Base-by-base conservation (phyloP, 2,888 invertebrate species). In the Hydroisotoma schaefferi region DNA sequence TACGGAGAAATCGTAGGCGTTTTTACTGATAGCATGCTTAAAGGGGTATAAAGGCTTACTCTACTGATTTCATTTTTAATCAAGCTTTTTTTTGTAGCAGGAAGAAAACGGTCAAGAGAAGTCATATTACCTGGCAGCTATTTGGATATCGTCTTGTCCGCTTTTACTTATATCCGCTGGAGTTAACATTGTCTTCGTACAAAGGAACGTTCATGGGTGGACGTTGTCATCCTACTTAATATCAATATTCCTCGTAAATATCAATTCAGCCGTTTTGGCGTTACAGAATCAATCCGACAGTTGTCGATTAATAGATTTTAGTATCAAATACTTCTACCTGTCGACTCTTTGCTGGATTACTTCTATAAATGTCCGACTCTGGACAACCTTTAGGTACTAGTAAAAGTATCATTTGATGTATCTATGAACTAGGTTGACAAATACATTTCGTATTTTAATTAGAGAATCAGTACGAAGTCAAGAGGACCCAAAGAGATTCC, bases 161-260 rank as follows among this genome's bases (percentile, higher is more conserved):
- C 58, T 66, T 6, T 38, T 66, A 0, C 23, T 66, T n/a, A 33
- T 51, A 38, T 53, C 66, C 40, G 60, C 66, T 10, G 8, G 63
- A 2, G 61, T 23, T 4, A 66, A 66, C 37, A 46, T 46, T 15
- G 44, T 52, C 26, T 51, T 62, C 8, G 60, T 62, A 23, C 66
- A 66, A 48, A 60, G 52, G 51, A 66, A 66, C 46, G 63, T 66
- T n/a, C 66, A 66, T 26, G 66, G 66, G 2, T 63, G 61, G 58
- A 66, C 63, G 6, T 40, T 63, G 3, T 55, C 61, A n/a, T 52
- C 58, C 20, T 66, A 66, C 37, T 51, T 66, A 2, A 29, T 63
- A 1, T 63, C 66, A 6, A 66, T 66, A 63, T 44, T 33, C n/a
- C 18, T 55, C 27, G 58, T 66, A 25, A 66, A 66, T 37, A 52